Base-by-base conservation (phyloP, 2,888 invertebrate genomes). In the Caenorhabditis sinica region DNA sequence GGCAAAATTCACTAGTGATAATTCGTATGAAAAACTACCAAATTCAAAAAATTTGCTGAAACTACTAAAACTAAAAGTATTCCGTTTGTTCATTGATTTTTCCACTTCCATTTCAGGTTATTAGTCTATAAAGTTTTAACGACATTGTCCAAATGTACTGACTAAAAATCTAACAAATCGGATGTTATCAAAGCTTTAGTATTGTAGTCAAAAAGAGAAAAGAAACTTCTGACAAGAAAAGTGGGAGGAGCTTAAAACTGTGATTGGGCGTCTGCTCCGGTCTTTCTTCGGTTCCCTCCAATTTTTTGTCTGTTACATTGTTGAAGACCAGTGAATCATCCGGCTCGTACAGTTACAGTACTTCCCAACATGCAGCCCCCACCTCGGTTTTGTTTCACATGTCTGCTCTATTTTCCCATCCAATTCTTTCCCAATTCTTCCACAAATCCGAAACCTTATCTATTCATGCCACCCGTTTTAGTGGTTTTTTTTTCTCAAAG, bases 181-280 rank as follows among this genome's bases (percentile, higher is more conserved):
- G n/a, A n/a, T n/a, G n/a, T n/a, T n/a, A n/a, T n/a, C n/a, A n/a
- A n/a, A n/a, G n/a, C n/a, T 49, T n/a, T 9, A 49, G n/a, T n/a
- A n/a, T 2, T 1, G 11, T 9, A 13, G 17, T n/a, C 45, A 49
- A 49, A 49, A 20, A 49, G 8, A 49, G 15, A 40, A 25, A 51
- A 53, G 40, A 77, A 69, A 2, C 11, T 28, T 3, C 15, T 5
- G 13, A 30, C 33, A 45, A 40, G 36, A 77, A 53, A 79, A 30
- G 45, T 71, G 79, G 79, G 79, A 56, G 79, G 79, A 71, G 79
- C 65, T 56, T 0, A 49, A 25, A 45, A 30, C 79, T 53, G 30
- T 51, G 65, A 79, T 71, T 79, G 77, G 79, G 30, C 75, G 51
- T 53, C 49, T 28, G 15, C 25, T 28, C 49, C 60, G 53, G 20